Evolutionary conservation across 2,797 vertebrate genomes (phyloP).

Genomic region (Nyctalus aviator): DNA sequence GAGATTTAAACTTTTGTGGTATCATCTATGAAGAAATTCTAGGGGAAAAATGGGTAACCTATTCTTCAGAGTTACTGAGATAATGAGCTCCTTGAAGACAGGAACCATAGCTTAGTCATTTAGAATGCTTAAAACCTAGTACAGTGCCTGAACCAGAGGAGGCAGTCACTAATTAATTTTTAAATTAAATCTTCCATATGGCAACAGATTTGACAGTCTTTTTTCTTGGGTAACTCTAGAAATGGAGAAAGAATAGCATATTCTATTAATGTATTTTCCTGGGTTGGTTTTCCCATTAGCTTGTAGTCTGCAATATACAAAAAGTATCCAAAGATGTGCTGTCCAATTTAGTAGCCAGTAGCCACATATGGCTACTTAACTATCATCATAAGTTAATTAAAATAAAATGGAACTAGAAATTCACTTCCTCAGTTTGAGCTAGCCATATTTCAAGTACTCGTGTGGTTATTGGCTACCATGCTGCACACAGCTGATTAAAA

Average conservation of each 20-base stretch:
- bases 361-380: not conserved
- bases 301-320: not conserved
- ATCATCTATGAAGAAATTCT: not conserved
- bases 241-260: not conserved
- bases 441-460: not conserved
- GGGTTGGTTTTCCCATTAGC: not conserved
- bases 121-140: not conserved
- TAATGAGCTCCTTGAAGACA: not conserved
- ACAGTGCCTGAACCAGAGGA: not conserved
- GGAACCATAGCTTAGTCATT: not conserved
- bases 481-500: not conserved
- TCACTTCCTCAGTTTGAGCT: not conserved
- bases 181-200: not conserved
- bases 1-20: not conserved
- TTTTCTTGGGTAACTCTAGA: not conserved
- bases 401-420: constrained; percentile 18
- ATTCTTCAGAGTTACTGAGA: not conserved
- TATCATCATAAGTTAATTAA: not conserved
- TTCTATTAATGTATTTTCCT: not conserved
- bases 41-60: not conserved
- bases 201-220: not conserved
- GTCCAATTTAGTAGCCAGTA: not conserved
- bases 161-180: not conserved
- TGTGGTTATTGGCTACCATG: not conserved
- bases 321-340: not conserved